Conservation (phyloP, 2,113 vertebrate genomes). For the Tetrao urogallus region DNA sequence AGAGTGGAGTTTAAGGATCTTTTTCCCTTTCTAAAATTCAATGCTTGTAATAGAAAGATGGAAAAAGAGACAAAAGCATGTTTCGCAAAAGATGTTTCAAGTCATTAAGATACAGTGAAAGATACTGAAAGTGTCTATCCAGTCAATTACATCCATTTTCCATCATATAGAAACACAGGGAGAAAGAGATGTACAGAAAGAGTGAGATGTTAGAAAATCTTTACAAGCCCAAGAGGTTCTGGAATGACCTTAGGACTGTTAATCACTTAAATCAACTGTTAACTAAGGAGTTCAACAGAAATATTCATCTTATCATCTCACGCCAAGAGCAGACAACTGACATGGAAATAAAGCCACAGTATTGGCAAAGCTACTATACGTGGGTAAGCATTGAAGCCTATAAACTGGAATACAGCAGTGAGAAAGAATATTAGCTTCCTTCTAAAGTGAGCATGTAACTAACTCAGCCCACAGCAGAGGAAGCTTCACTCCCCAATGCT, state of each 20-base stretch:
- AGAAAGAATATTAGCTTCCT: background rate
- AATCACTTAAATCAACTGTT: background rate
- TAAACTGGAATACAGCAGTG: background rate
- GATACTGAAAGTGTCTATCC: background rate
- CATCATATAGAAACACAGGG: background rate
- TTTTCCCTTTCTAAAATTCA: background rate
- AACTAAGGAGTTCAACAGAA: background rate
- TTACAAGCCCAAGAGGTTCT: background rate
- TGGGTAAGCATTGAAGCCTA: background rate
- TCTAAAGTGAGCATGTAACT: background rate
- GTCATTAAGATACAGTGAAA: background rate
- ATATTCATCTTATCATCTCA: background rate
- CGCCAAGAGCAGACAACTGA: background rate
- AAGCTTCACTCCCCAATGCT: background rate
- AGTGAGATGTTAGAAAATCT: background rate
- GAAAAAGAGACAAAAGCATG: background rate
- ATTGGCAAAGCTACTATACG: background rate
- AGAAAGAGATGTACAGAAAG: background rate
- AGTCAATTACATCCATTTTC: background rate
- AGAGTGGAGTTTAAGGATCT: background rate
- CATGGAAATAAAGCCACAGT: background rate
- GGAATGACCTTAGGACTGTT: background rate
- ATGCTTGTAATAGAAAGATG: background rate
- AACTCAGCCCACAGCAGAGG: background rate
- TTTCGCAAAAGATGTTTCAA: background rate